phyloP scores from a whole-genome alignment of 1,140 invertebrate genomes.

The Heliconius melpomene region DNA sequence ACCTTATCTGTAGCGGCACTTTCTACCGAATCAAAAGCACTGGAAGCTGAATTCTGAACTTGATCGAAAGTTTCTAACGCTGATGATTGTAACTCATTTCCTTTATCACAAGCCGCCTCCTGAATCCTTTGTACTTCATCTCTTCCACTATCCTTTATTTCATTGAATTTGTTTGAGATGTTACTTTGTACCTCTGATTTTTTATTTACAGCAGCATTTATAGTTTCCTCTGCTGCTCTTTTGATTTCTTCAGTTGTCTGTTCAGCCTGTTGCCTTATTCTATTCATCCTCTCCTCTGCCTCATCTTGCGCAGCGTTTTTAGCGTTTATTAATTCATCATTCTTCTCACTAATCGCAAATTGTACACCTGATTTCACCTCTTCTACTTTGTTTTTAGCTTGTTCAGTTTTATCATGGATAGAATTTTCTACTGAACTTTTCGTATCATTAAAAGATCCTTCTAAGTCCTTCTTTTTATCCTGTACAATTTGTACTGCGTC shows the following conservation, averaged over 20 bases:
- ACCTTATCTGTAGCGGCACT: slow-evolving; percentile 70
- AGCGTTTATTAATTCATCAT: slow-evolving; percentile 50
- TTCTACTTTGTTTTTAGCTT: slow-evolving; percentile 48
- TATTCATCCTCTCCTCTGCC: slow-evolving; percentile 61
- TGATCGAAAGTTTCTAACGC: slow-evolving; percentile 63
- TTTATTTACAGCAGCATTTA: slow-evolving; percentile 62
- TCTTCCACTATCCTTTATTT: slow-evolving; percentile 53
- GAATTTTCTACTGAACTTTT: slow-evolving; percentile 47
- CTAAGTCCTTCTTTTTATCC: slow-evolving; percentile 46
- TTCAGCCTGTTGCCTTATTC: slow-evolving; percentile 71
- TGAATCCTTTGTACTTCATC: slow-evolving; percentile 52
- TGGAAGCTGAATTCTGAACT: slow-evolving; percentile 69
- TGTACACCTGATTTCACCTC: slow-evolving; percentile 48
- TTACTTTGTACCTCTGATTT: slow-evolving; percentile 54
- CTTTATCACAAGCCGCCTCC: slow-evolving; percentile 51
- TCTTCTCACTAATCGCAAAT: slow-evolving; percentile 49
- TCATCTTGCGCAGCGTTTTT: slow-evolving; percentile 52
- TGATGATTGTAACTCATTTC: slow-evolving; percentile 54
- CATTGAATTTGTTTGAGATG: slow-evolving; percentile 48
- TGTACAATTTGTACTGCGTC: slow-evolving; percentile 37
- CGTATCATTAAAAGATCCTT: slow-evolving; percentile 40
- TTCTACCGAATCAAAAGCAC: slow-evolving; percentile 73
- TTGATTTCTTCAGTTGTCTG: slow-evolving; percentile 69
- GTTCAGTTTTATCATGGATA: slow-evolving; percentile 47
- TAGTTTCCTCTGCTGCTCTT: slow-evolving; percentile 63